Conservation (phyloP, 1,140 invertebrate genomes). For the Pseudachorutes palmiensis region DNA sequence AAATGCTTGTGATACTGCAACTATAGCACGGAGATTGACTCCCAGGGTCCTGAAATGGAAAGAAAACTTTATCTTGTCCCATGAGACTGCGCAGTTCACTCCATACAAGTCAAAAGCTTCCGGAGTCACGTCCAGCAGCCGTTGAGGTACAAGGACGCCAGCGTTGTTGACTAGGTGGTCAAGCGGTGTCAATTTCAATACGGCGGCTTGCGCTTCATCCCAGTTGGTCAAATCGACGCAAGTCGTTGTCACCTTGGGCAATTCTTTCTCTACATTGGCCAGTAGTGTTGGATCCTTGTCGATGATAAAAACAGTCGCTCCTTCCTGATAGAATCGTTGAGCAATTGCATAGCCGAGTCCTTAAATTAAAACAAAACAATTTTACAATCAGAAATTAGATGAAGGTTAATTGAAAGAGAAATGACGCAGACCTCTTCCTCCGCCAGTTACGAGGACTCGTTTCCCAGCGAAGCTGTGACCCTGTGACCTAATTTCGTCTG, state of each 20-base stretch:
- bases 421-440: background rate
- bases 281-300: constrained; percentile 15
- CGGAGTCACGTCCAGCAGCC: background rate
- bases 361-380: too few relatives aligned
- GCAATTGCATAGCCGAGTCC: constrained; percentile 23
- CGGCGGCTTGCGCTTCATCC: constrained; percentile 9
- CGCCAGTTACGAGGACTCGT: constrained; percentile 13
- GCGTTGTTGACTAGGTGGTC: constrained; percentile 29
- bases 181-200: background rate
- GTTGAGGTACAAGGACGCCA: too few relatives aligned
- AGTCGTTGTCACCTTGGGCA: constrained; percentile 4
- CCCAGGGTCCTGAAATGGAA: background rate
- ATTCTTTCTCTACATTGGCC: constrained; percentile 10
- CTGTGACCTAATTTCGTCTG: too few relatives aligned
- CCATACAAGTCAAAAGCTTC: background rate
- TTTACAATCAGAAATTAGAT: background rate
- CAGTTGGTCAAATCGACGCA: constrained; percentile 18
- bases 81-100: background rate
- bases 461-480: background rate
- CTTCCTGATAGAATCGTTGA: constrained; percentile 13
- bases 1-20: background rate
- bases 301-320: constrained; percentile 20
- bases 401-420: background rate
- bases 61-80: background rate
- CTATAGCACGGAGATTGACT: background rate